phyloP scores from a whole-genome alignment of 2,888 invertebrate species.

The Microplitis deprimator region DNA sequence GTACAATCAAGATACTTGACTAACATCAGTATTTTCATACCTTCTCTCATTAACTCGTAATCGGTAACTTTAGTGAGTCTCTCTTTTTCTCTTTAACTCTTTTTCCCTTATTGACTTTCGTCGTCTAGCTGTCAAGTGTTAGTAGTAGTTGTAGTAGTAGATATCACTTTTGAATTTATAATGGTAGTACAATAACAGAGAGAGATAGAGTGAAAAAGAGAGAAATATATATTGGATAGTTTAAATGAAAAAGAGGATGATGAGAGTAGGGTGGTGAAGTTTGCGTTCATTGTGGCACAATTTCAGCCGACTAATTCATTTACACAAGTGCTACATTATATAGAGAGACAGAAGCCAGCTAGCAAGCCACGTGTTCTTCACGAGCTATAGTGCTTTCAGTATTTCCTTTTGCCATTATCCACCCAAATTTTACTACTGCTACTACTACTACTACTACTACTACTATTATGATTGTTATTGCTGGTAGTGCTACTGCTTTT shows the following conservation, averaged over 20 bases:
- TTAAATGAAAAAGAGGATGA: too few relatives aligned
- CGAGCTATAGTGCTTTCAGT: constrained; percentile 17
- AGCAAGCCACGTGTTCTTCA: constrained; percentile 20
- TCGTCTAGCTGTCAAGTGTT: too few relatives aligned
- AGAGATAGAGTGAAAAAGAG: too few relatives aligned
- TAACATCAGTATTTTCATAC: background rate
- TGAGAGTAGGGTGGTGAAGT: background rate
- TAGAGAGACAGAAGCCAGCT: too few relatives aligned
- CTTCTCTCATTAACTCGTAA: background rate
- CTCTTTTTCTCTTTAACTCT: too few relatives aligned
- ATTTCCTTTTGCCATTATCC: constrained; percentile 23
- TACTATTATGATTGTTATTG: background rate
- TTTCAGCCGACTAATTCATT: constrained; percentile 32
- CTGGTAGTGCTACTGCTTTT: background rate
- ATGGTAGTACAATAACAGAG: too few relatives aligned
- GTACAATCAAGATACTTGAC: too few relatives aligned
- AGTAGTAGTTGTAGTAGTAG: too few relatives aligned
- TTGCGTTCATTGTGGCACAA: constrained; percentile 13
- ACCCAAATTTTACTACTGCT: background rate
- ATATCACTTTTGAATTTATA: too few relatives aligned
- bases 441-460: background rate
- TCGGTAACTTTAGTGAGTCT: background rate
- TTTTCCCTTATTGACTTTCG: too few relatives aligned
- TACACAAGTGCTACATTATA: constrained; percentile 21
- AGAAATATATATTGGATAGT: too few relatives aligned